phyloP scores from a whole-genome alignment of 2,113 vertebrate genomes.

The Mastomys natalensis region DNA sequence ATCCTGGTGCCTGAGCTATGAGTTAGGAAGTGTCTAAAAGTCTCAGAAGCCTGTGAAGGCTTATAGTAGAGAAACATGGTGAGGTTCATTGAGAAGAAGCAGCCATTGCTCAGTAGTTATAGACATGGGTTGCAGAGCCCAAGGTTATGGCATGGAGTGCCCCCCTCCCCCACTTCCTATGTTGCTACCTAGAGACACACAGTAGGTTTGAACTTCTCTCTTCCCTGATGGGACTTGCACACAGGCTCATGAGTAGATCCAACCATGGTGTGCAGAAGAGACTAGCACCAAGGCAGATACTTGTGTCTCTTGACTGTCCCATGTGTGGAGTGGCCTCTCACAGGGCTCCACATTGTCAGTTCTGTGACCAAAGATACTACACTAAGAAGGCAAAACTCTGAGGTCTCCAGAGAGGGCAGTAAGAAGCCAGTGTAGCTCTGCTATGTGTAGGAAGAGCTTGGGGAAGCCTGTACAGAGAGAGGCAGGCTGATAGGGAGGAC shows the following conservation, averaged over 20 bases:
- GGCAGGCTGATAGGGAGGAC: accelerated
- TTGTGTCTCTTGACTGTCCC: accelerated
- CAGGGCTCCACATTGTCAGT: background rate
- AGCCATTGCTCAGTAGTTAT: accelerated
- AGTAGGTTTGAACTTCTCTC: accelerated
- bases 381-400: background rate
- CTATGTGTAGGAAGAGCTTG: no score
- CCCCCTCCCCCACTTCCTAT: accelerated
- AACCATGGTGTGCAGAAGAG: accelerated
- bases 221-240: no score
- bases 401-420: background rate
- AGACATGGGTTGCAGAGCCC: background rate
- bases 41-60: accelerated
- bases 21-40: background rate
- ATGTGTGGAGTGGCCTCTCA: accelerated
- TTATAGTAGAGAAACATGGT: background rate
- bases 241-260: background rate
- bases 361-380: background rate
- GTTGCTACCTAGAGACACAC: accelerated
- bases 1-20: accelerated
- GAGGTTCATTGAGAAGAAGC: background rate
- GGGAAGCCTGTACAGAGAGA: background rate
- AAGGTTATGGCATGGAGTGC: accelerated
- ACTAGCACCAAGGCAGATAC: accelerated
- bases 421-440: background rate